Evolutionary conservation across 2,797 vertebrate genomes (phyloP).

Genomic region (Pipistrellus nathusii): DNA sequence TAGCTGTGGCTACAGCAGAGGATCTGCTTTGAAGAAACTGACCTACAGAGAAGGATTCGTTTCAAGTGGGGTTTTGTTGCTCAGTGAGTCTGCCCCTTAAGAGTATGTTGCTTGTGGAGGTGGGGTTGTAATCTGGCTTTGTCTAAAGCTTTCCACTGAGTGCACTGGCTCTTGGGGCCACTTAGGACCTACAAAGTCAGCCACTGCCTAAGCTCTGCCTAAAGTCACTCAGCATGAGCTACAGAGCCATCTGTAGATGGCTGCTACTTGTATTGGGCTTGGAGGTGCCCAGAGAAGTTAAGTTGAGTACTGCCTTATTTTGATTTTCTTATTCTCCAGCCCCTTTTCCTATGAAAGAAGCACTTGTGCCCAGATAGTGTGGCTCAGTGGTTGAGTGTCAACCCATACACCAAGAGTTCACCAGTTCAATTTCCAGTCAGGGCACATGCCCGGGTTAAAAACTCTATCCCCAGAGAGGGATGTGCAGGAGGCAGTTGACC

Average conservation of each 20-base stretch:
- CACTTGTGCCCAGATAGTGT: background rate
- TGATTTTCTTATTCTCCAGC: slow-evolving; percentile 6
- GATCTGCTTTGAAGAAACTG: background rate
- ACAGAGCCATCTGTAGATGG: background rate
- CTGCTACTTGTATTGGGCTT: background rate
- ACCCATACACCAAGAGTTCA: too few relatives aligned
- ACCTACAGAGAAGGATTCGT: background rate
- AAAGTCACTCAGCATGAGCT: background rate
- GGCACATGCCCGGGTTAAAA: too few relatives aligned
- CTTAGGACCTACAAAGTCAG: background rate
- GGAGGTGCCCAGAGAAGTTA: background rate
- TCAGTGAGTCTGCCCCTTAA: background rate
- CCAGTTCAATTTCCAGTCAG: too few relatives aligned
- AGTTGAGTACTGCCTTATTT: background rate
- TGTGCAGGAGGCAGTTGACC: too few relatives aligned
- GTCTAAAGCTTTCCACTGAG: background rate
- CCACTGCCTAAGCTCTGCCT: background rate
- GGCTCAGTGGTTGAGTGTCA: too few relatives aligned
- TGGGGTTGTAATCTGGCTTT: background rate
- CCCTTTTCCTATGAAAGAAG: background rate
- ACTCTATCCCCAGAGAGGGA: too few relatives aligned
- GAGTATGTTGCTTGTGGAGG: background rate
- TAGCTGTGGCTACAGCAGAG: background rate
- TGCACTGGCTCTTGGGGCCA: background rate
- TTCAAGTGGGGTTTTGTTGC: background rate